Evolutionary conservation across 2,888 invertebrate species (phyloP), one percentile per base, ranked within the genome.

Genomic region (Ethmia dodecea): DNA sequence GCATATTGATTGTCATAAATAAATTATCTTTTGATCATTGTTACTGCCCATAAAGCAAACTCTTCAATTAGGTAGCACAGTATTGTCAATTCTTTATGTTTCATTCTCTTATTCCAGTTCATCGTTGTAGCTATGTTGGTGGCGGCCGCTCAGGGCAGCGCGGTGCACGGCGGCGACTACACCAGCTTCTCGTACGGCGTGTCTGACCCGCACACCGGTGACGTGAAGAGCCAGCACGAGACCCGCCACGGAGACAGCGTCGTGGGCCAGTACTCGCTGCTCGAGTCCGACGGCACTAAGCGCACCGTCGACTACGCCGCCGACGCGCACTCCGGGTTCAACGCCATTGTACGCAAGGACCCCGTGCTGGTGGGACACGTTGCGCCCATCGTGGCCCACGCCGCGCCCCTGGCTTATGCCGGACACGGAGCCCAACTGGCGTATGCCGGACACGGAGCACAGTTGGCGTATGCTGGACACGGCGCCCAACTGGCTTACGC

Each of bases 221-320:
- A 84, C 49, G 78, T 80, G 45, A 84, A 84, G 72, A 77, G 74
- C 71, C 91, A 91, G 71, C 88, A 88, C 45, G 91, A 91, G 77
- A 88, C 88, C 39, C 89, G 91, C 40, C 75, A 81, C 44, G 91
- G 91, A n/a, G 90, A 90, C 70, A 86, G 86, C 49, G 91, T 91
- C 28, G 88, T 88, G 45, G 84, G 84, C 42, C 84, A 83, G 47
- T 83, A 83, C 75, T 83, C 81, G 4, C 73, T 83, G 36, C 60
- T 90, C 75, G 65, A 89, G 49, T 87, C 90, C 14, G 90, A 91
- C 57, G 90, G 90, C 50, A 89, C 88, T 35, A 88, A 87, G 61
- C 88, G 90, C 46, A 89, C 88, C 16, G 90, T 91, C 0, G 90
- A 91, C 67, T 88, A 89, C 69, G 67, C 67, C 30, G 73, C 78